Evolutionary conservation across 1,140 invertebrate species (phyloP).

Genomic region (Tribolium castaneum): DNA sequence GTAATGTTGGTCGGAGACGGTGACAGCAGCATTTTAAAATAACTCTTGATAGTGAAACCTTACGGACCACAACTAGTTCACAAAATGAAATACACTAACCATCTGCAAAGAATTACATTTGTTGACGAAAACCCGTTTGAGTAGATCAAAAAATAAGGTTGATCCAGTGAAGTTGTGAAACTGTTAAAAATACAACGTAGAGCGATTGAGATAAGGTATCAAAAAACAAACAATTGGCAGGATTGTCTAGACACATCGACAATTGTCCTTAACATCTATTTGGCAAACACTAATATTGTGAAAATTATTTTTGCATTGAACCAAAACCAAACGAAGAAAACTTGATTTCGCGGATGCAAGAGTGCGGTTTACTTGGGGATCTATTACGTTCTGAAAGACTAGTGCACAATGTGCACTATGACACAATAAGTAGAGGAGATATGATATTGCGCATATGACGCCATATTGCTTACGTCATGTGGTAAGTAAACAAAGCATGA

Average conservation of each 20-base stretch:
- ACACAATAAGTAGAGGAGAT: too few species aligned
- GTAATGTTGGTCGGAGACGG: conserved; percentile 60
- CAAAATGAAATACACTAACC: not conserved
- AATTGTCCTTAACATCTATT: not conserved
- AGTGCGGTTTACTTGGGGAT: not conserved
- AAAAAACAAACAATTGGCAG: not conserved
- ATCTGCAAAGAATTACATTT: not conserved
- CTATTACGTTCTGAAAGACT: not conserved
- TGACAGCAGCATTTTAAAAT: conserved; percentile 59
- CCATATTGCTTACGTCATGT: too few species aligned
- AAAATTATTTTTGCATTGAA: not conserved
- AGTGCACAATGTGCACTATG: not conserved
- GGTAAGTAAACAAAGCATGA: too few species aligned
- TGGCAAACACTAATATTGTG: not conserved
- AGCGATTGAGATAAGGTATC: not conserved
- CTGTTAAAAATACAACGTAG: not conserved
- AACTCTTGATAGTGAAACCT: conserved; percentile 40
- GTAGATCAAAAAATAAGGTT: not conserved
- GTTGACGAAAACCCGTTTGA: not conserved
- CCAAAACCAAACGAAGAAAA: not conserved
- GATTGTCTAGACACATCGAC: not conserved
- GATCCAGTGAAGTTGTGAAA: not conserved
- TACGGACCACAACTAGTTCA: not conserved
- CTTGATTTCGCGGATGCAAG: not conserved
- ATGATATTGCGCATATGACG: too few species aligned